phyloP scores from a whole-genome alignment of 2,113 vertebrate species.

The Dinomys branickii region DNA sequence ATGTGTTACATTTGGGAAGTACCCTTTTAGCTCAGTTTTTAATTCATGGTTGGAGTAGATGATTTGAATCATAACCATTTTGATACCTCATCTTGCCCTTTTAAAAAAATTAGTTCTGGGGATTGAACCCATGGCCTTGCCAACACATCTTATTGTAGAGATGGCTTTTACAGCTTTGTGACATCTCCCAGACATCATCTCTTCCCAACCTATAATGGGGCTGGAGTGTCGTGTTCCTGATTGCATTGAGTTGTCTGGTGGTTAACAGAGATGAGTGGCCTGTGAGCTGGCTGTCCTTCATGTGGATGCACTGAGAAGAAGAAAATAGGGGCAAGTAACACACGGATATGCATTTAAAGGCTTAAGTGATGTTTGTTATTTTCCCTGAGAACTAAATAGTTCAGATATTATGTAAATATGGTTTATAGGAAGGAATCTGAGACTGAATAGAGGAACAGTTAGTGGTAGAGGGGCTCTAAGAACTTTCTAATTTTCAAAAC shows the following conservation, averaged over 20 bases:
- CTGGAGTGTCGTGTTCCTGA: background rate
- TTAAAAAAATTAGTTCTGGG: background rate
- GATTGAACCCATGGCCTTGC: background rate
- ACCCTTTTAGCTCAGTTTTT: conserved; percentile 26
- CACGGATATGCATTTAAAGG: background rate
- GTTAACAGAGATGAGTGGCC: background rate
- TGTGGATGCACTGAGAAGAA: background rate
- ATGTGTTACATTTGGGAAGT: conserved; percentile 54
- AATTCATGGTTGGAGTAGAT: background rate
- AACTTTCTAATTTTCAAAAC: background rate
- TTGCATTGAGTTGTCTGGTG: background rate
- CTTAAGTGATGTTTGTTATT: conserved; percentile 70
- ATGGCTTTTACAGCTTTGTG: background rate
- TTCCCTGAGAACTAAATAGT: conserved; percentile 60
- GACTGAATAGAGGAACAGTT: background rate
- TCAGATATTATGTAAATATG: conserved; percentile 22
- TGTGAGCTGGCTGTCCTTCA: background rate
- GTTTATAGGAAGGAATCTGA: background rate
- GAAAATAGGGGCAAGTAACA: background rate
- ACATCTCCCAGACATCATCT: background rate
- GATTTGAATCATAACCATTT: background rate
- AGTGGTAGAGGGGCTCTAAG: background rate
- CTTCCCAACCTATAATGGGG: background rate
- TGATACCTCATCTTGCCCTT: background rate
- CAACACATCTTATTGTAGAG: background rate